Base-by-base conservation (phyloP, 2,888 invertebrate genomes). In the Drosophila putrida region DNA sequence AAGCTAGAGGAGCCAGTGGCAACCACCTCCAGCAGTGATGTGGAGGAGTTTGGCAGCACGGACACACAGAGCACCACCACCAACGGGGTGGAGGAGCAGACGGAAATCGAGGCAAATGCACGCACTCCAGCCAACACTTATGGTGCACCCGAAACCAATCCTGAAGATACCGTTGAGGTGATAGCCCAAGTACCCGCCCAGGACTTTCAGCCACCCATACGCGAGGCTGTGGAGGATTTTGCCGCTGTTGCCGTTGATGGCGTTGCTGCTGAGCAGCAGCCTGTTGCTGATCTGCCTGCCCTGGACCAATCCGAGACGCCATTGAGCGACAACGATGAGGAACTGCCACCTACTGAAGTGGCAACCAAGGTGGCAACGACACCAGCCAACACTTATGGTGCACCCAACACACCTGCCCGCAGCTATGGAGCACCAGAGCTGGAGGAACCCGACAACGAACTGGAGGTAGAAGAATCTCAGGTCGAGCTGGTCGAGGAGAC, bases 281-380 rank as follows among this genome's bases (percentile, higher is more conserved):
- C 84, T 90, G 78, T 91, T 88, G 90, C 80, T 90, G 91, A 91
- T 90, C 54, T 91, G 80, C 91, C 90, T 84, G 67, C 87, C 78
- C 54, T 70, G 81, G 84, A 79, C 54, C 73, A 78, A 60, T 54
- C 74, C 80, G 64, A 72, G 65, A 51, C 71, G 44, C 58, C 73
- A n/a, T 41, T 74, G 33, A 58, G 15, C 60, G 44, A 31, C 31
- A 39, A 25, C 13, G 58, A 65, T 6, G 64, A 68, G 8, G 74
- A 85, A 59, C 11, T 65, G 39, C 27, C 51, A 1, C 35, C 58
- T 27, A 62, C 70, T 9, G 80, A 80, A 25, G 57, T 58, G 27
- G 66, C 55, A 39, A 28, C 58, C 53, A 89, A 64, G 46, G 64
- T 50, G 0, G 66, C 62, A 6, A 60, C 72, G 0, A 54, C 63